phyloP scores from a whole-genome alignment of 2,797 vertebrate genomes.

The Tinamus major region DNA sequence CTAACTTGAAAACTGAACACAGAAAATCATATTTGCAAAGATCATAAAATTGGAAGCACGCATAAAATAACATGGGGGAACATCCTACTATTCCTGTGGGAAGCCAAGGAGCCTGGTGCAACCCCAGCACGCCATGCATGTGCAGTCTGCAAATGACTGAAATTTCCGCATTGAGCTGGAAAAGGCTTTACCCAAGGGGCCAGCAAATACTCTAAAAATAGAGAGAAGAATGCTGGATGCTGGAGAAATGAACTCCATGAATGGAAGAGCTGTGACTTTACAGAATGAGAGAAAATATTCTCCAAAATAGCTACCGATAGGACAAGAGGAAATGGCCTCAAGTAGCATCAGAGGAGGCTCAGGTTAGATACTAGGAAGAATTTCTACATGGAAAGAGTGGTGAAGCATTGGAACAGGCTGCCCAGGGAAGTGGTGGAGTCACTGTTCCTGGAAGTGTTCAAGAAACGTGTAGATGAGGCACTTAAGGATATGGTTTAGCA shows the following conservation, averaged over 20 bases:
- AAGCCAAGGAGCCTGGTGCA: fast-evolving
- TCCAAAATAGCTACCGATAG: no score
- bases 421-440: no score
- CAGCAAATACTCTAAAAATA: neutral
- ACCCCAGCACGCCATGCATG: neutral
- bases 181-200: neutral
- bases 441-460: no score
- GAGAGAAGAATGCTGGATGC: neutral
- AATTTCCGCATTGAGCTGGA: fast-evolving
- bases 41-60: neutral
- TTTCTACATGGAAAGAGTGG: no score
- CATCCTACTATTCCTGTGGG: neutral
- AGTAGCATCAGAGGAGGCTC: no score
- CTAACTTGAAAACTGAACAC: neutral
- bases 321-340: no score
- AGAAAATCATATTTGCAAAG: neutral
- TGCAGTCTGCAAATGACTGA: fast-evolving
- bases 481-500: no score
- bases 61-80: neutral
- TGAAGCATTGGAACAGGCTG: no score
- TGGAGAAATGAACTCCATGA: neutral
- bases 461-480: no score
- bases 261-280: neutral
- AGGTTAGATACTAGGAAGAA: no score
- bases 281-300: neutral